These are phyloP conservation scores for Antedon mediterranea DNA, from an alignment of 53 echinoderm and acorn worm genomes.

Conservation along the genomic window DNA sequence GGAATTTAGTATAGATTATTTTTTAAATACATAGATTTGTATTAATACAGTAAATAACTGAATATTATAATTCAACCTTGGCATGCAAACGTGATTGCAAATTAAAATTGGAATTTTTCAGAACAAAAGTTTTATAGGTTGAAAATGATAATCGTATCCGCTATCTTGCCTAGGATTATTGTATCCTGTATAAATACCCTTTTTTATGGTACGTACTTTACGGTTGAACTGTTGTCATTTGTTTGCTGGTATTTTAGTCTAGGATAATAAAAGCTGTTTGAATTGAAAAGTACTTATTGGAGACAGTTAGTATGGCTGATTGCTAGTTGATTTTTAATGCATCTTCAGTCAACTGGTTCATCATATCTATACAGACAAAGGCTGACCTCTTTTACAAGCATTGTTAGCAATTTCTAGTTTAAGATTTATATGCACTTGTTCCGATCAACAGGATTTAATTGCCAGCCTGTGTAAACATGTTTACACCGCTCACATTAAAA, in stretches of 20 bases:
- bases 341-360: background rate
- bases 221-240: background rate
- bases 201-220: background rate
- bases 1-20: background rate
- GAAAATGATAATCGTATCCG: no score
- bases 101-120: background rate
- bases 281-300: background rate
- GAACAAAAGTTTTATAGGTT: background rate
- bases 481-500: background rate
- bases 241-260: background rate
- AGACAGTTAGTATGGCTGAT: background rate
- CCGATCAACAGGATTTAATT: background rate
- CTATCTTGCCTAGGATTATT: no score
- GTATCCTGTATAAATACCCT: background rate
- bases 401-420: background rate
- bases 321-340: background rate
- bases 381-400: background rate
- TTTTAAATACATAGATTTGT: no score
- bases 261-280: background rate
- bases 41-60: no score
- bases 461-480: background rate
- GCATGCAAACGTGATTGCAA: background rate
- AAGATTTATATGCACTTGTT: background rate
- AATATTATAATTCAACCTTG: background rate
- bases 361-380: background rate